Evolutionary conservation across 2,113 vertebrate genomes (phyloP).

Genomic region (Scophthalmus maximus): DNA sequence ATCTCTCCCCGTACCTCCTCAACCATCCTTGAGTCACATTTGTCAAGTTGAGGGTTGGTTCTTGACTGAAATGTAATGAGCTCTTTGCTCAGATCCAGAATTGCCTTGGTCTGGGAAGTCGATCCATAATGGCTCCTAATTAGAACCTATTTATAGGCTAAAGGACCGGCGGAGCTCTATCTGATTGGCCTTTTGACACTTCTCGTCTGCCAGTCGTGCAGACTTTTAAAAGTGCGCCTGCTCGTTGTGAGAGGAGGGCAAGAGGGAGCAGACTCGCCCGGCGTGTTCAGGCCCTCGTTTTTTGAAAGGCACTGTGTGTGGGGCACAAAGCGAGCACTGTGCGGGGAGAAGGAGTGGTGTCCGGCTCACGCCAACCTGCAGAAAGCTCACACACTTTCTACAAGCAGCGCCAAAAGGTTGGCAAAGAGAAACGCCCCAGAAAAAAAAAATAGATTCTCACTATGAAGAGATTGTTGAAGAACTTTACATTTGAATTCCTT

Average conservation of each 20-base stretch:
- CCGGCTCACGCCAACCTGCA: conserved; percentile 60
- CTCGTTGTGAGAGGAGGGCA: conserved; percentile 27
- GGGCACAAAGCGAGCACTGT: conserved; percentile 78
- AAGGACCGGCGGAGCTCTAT: conserved; percentile 46
- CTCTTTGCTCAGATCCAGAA: conserved; percentile 44
- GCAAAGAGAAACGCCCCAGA: conserved; percentile 4
- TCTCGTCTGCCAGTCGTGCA: conserved; percentile 38
- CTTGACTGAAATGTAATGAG: conserved; percentile 51
- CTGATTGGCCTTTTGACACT: conserved; percentile 67
- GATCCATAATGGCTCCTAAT: conserved; percentile 51
- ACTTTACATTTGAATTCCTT: conserved; percentile 19
- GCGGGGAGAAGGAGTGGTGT: conserved; percentile 63
- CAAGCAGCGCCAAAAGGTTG: conserved; percentile 35
- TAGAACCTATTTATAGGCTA: conserved; percentile 52
- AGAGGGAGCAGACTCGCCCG: conserved; percentile 33
- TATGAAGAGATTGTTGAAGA: neutral
- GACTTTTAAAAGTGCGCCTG: conserved; percentile 40
- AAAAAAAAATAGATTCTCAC: neutral
- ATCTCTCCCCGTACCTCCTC: conserved; percentile 34
- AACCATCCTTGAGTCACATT: conserved; percentile 34
- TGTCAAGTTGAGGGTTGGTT: conserved; percentile 45
- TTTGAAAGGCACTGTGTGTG: conserved; percentile 73
- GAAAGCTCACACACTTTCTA: conserved; percentile 33
- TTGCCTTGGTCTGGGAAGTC: conserved; percentile 31
- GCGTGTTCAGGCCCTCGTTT: conserved; percentile 44